Evolutionary conservation across 2,888 invertebrate genomes (phyloP).

Genomic region (Lasius platythorax): DNA sequence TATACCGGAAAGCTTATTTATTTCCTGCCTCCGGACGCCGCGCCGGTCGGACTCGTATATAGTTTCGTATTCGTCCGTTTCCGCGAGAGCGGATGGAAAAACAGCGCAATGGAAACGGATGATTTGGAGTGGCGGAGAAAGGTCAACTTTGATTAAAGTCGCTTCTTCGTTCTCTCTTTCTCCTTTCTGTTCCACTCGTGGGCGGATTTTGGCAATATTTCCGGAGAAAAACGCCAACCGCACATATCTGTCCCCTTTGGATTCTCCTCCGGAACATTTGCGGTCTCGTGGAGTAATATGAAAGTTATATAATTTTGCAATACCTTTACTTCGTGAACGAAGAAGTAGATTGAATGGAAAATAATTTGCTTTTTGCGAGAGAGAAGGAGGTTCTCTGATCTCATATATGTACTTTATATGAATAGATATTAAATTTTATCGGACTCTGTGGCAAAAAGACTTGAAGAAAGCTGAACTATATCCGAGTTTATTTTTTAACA

Average conservation of each 20-base stretch:
- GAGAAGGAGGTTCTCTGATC: background rate
- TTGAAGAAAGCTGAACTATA: background rate
- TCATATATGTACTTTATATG: background rate
- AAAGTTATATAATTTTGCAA: slow-evolving; percentile 34
- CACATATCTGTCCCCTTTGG: slow-evolving; percentile 1
- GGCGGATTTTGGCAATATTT: slow-evolving; percentile 37
- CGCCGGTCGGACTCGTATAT: slow-evolving; percentile 19
- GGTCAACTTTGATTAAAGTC: slow-evolving; percentile 52
- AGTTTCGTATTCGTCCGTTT: slow-evolving; percentile 35
- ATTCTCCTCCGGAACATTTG: background rate
- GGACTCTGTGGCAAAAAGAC: background rate
- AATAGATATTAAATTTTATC: slow-evolving; percentile 28
- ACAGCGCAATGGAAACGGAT: slow-evolving; percentile 29
- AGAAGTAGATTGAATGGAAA: slow-evolving; percentile 6
- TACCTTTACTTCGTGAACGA: slow-evolving; percentile 6
- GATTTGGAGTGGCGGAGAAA: background rate
- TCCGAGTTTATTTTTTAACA: background rate
- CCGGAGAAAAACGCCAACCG: background rate
- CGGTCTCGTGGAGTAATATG: background rate
- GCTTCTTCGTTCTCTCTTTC: background rate
- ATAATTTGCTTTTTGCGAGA: slow-evolving; percentile 18
- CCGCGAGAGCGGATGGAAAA: slow-evolving; percentile 13
- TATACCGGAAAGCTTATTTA: slow-evolving; percentile 54
- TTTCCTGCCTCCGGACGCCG: slow-evolving; percentile 42
- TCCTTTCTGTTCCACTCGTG: background rate